Evolutionary conservation across 2,888 invertebrate genomes (phyloP).

Genomic region (Limnephilus rhombicus): DNA sequence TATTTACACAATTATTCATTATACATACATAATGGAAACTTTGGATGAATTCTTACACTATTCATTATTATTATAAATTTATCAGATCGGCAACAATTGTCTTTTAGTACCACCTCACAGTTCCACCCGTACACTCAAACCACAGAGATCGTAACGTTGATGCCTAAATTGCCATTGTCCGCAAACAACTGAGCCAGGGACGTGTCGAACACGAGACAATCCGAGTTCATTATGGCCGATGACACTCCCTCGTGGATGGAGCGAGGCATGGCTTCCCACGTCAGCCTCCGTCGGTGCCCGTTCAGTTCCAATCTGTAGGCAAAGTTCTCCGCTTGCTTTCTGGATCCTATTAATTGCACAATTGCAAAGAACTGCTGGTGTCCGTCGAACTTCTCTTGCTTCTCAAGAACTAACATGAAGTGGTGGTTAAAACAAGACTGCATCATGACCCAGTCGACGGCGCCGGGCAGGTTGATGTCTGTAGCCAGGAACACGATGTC

Average conservation of each 20-base stretch:
- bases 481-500: constrained; percentile 99
- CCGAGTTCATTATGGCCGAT: constrained; percentile 97
- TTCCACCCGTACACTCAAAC: constrained; percentile 76
- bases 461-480: constrained; percentile 99
- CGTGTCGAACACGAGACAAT: constrained; percentile 99
- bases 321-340: constrained; percentile 99
- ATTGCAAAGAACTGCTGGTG: constrained; percentile 98
- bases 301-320: constrained; percentile 98
- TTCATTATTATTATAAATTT: constrained; percentile 43
- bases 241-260: constrained; percentile 99
- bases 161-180: constrained; percentile 99
- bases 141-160: constrained; percentile 99
- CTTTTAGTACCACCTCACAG: neutral
- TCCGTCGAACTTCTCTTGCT: constrained; percentile 98
- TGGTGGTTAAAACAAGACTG: constrained; percentile 99
- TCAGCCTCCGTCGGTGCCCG: constrained; percentile 94
- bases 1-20: constrained; percentile 69
- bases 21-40: constrained; percentile 69
- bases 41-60: constrained; percentile 70
- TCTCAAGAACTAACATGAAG: constrained; percentile 99
- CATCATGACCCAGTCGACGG: constrained; percentile 99
- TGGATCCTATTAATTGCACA: constrained; percentile 98
- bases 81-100: constrained; percentile 35
- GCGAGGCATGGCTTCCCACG: constrained; percentile 99
- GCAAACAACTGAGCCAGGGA: constrained; percentile 99